Evolutionary conservation across 2,888 invertebrate species (phyloP).

Genomic region (Agriopis aurantiaria): DNA sequence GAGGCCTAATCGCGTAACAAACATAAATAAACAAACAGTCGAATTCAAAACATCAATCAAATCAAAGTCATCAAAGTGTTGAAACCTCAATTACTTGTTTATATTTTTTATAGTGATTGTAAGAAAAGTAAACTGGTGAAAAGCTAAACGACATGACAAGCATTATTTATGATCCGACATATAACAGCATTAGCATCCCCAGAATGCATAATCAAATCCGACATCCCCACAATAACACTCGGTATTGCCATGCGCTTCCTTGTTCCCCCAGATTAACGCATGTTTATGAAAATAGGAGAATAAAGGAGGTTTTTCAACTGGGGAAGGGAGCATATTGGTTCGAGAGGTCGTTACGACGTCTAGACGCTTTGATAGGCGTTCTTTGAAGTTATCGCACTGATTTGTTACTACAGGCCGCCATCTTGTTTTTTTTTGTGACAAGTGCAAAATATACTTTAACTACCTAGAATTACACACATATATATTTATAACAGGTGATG

Average conservation of each 20-base stretch:
- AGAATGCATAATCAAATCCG: constrained; percentile 5
- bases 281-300: constrained; percentile 23
- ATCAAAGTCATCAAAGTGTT: too few species aligned
- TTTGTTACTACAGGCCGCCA: constrained; percentile 19
- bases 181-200: not conserved
- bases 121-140: not conserved
- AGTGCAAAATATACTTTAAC: too few species aligned
- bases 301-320: constrained; percentile 18
- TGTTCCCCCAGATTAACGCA: constrained; percentile 55
- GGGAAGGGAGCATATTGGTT: constrained; percentile 18
- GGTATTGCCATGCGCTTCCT: constrained; percentile 55
- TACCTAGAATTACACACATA: too few species aligned
- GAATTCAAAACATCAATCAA: too few species aligned
- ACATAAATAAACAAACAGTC: too few species aligned
- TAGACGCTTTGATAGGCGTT: constrained; percentile 32
- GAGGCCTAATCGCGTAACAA: too few species aligned
- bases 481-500: too few species aligned
- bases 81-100: too few species aligned
- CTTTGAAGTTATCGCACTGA: constrained; percentile 13
- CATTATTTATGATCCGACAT: constrained; percentile 1
- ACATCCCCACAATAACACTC: constrained; percentile 30
- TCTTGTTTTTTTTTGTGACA: constrained; percentile 10
- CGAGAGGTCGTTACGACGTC: constrained; percentile 26
- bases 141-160: not conserved
- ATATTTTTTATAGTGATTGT: not conserved